A percentile compares a stretch with the other conserved stretches of the same genome.
These are phyloP conservation scores for Pagrus major DNA, from an alignment of 2,113 vertebrate species.

Conservation along the genomic window DNA sequence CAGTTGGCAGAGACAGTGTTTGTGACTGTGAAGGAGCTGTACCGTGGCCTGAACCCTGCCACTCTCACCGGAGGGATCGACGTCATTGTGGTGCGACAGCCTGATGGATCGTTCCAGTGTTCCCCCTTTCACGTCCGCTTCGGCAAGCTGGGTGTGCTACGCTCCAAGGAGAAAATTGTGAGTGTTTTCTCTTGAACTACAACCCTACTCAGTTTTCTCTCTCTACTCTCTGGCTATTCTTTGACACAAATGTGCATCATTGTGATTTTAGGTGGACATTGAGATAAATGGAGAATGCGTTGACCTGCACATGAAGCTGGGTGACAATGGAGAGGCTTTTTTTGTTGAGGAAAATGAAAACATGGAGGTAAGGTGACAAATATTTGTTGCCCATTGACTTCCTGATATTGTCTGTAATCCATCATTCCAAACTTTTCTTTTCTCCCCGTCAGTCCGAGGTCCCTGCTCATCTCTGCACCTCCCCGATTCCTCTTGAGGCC, in stretches of 20 bases:
- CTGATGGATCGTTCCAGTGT: constrained; percentile 90
- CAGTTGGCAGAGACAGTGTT: constrained; percentile 93
- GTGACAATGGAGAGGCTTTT: constrained; percentile 96
- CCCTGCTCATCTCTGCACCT: constrained; percentile 87
- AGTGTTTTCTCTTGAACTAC: constrained; percentile 61
- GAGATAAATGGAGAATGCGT: constrained; percentile 94
- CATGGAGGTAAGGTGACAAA: constrained; percentile 79
- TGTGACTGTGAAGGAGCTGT: constrained; percentile 92
- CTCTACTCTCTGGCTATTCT: neutral
- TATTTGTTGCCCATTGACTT: neutral
- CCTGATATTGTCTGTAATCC: neutral
- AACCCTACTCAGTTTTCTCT: neutral
- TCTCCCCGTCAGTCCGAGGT: constrained; percentile 74
- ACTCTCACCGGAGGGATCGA: constrained; percentile 93
- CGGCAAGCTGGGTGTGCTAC: constrained; percentile 94
- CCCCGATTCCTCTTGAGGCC: constrained; percentile 84
- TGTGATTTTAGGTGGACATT: constrained; percentile 90
- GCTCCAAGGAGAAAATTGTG: constrained; percentile 95
- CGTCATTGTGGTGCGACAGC: constrained; percentile 93
- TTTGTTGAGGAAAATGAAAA: constrained; percentile 91
- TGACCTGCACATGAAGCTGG: constrained; percentile 95
- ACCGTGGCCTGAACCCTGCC: constrained; percentile 92
- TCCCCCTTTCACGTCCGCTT: constrained; percentile 97
- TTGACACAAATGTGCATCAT: neutral
- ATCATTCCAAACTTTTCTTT: neutral